Evolutionary conservation across 2,113 vertebrate genomes (phyloP).

Genomic region (Epinephelus fuscoguttatus): DNA sequence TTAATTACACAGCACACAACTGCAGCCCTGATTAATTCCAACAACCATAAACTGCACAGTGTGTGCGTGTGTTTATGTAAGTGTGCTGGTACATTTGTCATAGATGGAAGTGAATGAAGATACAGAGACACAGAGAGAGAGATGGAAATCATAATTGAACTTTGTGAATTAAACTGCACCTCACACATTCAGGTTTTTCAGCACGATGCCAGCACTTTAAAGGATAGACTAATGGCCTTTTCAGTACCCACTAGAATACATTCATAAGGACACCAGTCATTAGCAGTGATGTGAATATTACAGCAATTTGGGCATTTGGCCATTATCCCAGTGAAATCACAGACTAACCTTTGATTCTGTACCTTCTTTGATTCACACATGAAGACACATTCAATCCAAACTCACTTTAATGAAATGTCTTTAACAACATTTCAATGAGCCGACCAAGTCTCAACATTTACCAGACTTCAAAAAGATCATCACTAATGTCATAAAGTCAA

Average conservation of each 20-base stretch:
- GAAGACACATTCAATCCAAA: background rate
- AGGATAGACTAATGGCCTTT: background rate
- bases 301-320: background rate
- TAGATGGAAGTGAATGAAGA: background rate
- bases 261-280: background rate
- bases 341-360: background rate
- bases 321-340: background rate
- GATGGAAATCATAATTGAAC: background rate
- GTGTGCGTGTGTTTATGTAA: slow-evolving; percentile 10
- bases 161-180: too few relatives aligned
- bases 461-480: background rate
- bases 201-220: background rate
- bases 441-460: background rate
- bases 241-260: background rate
- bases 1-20: slow-evolving; percentile 29
- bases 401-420: background rate
- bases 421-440: background rate
- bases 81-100: background rate
- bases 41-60: background rate
- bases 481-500: background rate
- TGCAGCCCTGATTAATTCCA: slow-evolving; percentile 36
- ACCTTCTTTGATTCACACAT: background rate
- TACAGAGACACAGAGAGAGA: background rate
- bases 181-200: background rate
- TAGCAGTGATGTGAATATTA: background rate